phyloP scores from a whole-genome alignment of 1,140 invertebrate genomes.

The Hycleus phaleratus region DNA sequence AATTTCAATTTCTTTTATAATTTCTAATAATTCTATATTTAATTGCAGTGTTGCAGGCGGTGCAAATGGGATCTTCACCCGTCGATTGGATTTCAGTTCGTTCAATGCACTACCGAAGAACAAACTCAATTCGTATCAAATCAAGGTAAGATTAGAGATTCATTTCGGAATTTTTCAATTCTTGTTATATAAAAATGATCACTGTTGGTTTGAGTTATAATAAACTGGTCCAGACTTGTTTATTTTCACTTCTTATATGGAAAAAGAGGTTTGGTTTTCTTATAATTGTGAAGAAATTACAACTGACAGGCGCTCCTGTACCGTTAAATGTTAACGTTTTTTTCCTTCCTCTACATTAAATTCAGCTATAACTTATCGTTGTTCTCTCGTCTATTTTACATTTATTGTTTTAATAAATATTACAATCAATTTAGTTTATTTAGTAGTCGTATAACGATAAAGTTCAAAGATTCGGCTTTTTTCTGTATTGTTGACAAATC shows the following conservation, averaged over 20 bases:
- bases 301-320: slow-evolving; percentile 17
- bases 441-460: too few species aligned
- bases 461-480: too few species aligned
- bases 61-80: slow-evolving; percentile 82
- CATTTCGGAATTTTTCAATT: too few species aligned
- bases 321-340: slow-evolving; percentile 13
- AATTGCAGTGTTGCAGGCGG: slow-evolving; percentile 71
- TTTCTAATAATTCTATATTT: slow-evolving; percentile 26
- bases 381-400: too few species aligned
- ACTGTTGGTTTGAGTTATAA: neutral
- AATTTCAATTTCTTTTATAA: slow-evolving; percentile 11
- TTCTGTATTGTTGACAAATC: too few species aligned
- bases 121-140: slow-evolving; percentile 97
- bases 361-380: too few species aligned
- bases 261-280: slow-evolving; percentile 3
- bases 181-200: too few species aligned
- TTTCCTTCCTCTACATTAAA: too few species aligned
- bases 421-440: too few species aligned
- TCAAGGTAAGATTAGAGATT: slow-evolving; percentile 68
- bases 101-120: slow-evolving; percentile 89
- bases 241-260: slow-evolving; percentile 30
- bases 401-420: too few species aligned
- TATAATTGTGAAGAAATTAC: slow-evolving; percentile 21
- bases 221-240: slow-evolving; percentile 28
- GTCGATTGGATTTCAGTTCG: slow-evolving; percentile 86